Base-by-base conservation (phyloP, 1,140 invertebrate species). In the Antheraea pernyi region DNA sequence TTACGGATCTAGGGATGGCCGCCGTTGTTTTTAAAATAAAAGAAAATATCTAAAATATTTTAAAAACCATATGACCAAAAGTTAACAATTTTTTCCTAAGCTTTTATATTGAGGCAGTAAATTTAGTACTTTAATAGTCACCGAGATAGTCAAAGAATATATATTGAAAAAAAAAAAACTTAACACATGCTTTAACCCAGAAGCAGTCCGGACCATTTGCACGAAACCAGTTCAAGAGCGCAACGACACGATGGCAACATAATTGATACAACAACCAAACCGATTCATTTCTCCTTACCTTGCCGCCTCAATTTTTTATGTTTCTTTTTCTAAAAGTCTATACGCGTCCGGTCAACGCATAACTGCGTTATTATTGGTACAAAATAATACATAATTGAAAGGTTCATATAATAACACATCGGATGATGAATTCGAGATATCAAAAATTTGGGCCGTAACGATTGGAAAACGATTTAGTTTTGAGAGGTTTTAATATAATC, bases 341-440 rank as follows among this genome's bases (percentile, higher is more conserved):
- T 53, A 53, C 46, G 46, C 46, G 46, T 53, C 46, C 46, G 46
- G 16, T 53, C 46, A 53, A 53, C 46, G 46, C 46, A 53, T 53
- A 53, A 53, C 46, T 53, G 16, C 46, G 46, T 53, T 10, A 53
- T 53, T 53, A 53, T 53, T n/a, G 11, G 46, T 53, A 53, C 46
- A 13, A 13, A 53, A 53, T 53, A 53, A 8, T 8, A 11, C 11
- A 42, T 42, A 42, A 42, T 42, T 42, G 39, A 53, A 53, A 53
- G 46, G 46, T 13, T 53, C 5, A 30, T 11, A 16, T 53, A 53
- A 53, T 53, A 53, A 53, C 46, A 53, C 46, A 53, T 53, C 46
- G 1, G 46, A 53, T 53, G 46, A 53, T 16, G 11, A 42, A 42
- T 42, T 42, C 11, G 39, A 53, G 46, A 16, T 53, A 53, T 16